Base-by-base conservation (phyloP, 2,797 vertebrate species). In the Tenualosa ilisha region DNA sequence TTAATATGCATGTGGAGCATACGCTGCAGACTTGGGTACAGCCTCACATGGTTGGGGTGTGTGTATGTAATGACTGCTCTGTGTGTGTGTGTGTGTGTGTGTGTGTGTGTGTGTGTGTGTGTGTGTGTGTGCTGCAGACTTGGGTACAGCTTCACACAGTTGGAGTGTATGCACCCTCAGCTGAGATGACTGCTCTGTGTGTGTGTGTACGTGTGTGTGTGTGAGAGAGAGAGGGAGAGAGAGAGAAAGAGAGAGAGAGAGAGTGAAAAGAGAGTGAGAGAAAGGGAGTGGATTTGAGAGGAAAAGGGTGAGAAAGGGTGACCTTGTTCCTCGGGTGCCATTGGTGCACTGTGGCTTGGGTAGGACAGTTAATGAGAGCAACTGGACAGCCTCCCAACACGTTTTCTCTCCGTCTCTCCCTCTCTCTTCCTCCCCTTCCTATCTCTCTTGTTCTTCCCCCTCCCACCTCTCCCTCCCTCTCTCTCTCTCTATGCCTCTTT, bases 361-460 rank as follows among this genome's bases (percentile, higher is more conserved):
- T 17, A 82, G 37, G 81, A 82, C 72, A 79, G 40, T 43, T 79
- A 79, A 79, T 79, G 72, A 79, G 72, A 79, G 72, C 72, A 79
- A 15, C 72, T 79, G 72, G 72, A 79, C 72, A 46, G 72, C 72
- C 15, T 79, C 72, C 31, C 72, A 79, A 79, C 65, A 72, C 13
- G 31, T 26, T 72, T 17, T 31, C 65, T 40, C 31, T 72, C 65
- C 31, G 9, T 72, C 31, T 72, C 61, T 65, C n/a, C 61, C 9
- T 26, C 61, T 13, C 24, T 65, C 59, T 53, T 15, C 13, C 12
- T 15, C 11, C 54, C 3, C 6, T 56, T 56, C 1, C 20, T 56
- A 31, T 31, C 31, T 15, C 11, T 12, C 50, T 51, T 2, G 0
- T 9, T 51, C 50, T 51, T 12, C 9, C 2, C 12, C 9, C 50